Evolutionary conservation across 2,113 vertebrate genomes (phyloP).

Genomic region (Beaufortia kweichowensis): DNA sequence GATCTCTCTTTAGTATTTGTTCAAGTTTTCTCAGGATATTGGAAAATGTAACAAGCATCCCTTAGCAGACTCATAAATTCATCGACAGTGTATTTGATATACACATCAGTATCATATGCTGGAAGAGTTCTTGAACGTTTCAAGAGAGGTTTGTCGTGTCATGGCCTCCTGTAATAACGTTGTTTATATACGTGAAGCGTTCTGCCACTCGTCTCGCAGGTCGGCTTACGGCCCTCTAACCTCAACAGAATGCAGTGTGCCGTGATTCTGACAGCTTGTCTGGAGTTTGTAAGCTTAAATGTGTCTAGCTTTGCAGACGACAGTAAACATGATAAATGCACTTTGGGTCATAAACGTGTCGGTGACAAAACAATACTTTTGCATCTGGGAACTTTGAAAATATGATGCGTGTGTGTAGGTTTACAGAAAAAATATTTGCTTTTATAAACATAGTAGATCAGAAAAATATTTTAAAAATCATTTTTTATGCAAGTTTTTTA

Average conservation of each 20-base stretch:
- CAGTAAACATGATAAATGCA: no score
- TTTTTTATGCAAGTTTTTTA: no score
- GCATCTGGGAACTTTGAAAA: no score
- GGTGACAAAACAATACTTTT: no score
- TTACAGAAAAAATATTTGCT: not conserved
- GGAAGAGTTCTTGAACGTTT: not conserved
- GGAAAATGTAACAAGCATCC: constrained; percentile 2
- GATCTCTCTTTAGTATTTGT: constrained; percentile 18
- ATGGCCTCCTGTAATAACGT: not conserved
- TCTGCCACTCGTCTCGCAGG: not conserved
- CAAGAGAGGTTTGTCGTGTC: not conserved
- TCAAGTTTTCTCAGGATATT: constrained; percentile 11
- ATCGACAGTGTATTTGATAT: constrained; percentile 4
- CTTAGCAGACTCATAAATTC: constrained; percentile 4
- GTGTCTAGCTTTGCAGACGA: not conserved
- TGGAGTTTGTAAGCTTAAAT: not conserved
- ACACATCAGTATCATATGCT: not conserved
- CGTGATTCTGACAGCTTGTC: not conserved
- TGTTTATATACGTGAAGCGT: not conserved
- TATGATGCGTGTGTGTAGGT: no score
- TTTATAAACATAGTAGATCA: not conserved
- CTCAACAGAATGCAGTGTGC: not conserved
- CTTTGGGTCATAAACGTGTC: no score
- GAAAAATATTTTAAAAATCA: no score
- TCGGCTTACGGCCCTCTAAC: not conserved